A percentile compares a stretch with the other conserved stretches of the same genome.
Evolutionary conservation across 1,140 invertebrate species (phyloP).

Genomic region (Tetranychus urticae): DNA sequence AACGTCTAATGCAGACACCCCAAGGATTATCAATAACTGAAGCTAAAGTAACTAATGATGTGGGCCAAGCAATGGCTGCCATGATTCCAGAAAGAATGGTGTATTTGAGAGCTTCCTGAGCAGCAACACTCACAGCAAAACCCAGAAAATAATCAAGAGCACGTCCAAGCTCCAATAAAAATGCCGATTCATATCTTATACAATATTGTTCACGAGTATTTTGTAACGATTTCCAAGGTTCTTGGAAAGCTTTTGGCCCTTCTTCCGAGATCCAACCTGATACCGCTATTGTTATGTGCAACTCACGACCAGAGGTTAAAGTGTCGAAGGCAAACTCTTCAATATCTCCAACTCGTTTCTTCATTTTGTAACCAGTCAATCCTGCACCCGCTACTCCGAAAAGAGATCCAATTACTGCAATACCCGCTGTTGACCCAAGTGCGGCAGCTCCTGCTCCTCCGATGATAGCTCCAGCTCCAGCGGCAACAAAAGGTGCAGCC

Average conservation of each 20-base stretch:
- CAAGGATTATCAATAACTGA: slow-evolving; percentile 47
- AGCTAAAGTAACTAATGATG: slow-evolving; percentile 32
- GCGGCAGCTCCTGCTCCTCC: slow-evolving; percentile 32
- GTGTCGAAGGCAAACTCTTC: slow-evolving; percentile 41
- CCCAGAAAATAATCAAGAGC: slow-evolving; percentile 37
- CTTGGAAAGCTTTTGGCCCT: slow-evolving; percentile 13
- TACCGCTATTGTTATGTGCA: slow-evolving; percentile 39
- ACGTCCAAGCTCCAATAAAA: slow-evolving; percentile 36
- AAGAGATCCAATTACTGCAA: slow-evolving; percentile 36
- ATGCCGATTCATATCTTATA: slow-evolving; percentile 37
- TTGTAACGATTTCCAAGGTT: slow-evolving; percentile 33
- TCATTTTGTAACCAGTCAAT: slow-evolving; percentile 41
- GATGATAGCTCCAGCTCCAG: slow-evolving; percentile 31
- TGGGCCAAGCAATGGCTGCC: slow-evolving; percentile 41
- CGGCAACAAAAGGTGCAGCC: slow-evolving; percentile 38
- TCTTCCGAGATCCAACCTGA: slow-evolving; percentile 35
- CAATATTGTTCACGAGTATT: slow-evolving; percentile 41
- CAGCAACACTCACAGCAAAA: slow-evolving; percentile 37
- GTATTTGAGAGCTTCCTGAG: slow-evolving; percentile 45
- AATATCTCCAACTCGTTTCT: slow-evolving; percentile 39
- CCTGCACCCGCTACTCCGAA: slow-evolving; percentile 43
- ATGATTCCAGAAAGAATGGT: slow-evolving; percentile 40
- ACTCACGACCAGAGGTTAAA: slow-evolving; percentile 24
- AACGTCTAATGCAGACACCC: slow-evolving; percentile 40
- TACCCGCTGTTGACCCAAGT: slow-evolving; percentile 31